phyloP scores from a whole-genome alignment of 2,113 vertebrate species.

The Anas platyrhynchos region DNA sequence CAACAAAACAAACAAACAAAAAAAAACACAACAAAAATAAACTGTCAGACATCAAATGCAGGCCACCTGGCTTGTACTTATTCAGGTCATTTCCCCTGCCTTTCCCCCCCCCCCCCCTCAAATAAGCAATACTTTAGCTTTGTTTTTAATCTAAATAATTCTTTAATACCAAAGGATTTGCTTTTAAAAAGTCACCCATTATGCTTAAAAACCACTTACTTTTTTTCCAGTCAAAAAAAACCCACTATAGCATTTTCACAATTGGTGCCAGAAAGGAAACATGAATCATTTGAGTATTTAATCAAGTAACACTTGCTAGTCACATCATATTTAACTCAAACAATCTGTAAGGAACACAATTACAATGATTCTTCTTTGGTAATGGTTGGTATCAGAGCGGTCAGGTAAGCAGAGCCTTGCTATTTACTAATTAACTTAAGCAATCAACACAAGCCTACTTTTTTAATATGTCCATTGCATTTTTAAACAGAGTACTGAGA shows the following conservation, averaged over 20 bases:
- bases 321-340: background rate
- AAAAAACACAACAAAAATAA: background rate
- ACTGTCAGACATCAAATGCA: background rate
- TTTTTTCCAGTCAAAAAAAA: background rate
- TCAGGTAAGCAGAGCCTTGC: background rate
- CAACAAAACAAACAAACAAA: background rate
- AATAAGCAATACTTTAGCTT: background rate
- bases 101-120: too few relatives aligned
- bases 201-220: background rate
- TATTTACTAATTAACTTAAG: background rate
- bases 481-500: background rate
- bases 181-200: background rate
- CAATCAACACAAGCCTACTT: background rate
- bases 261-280: slow-evolving; percentile 1
- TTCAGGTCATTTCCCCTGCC: rapidly evolving
- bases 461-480: background rate
- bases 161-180: background rate
- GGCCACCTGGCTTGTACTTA: background rate
- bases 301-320: background rate
- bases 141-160: background rate
- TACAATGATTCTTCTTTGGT: background rate
- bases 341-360: rapidly evolving
- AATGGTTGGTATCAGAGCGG: background rate
- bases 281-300: background rate
- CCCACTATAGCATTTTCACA: background rate